Percentiles rank a stretch among this genome's conserved stretches.
These are phyloP conservation scores for Marmota monax DNA, from an alignment of 2,113 vertebrate species.

Conservation along the genomic window DNA sequence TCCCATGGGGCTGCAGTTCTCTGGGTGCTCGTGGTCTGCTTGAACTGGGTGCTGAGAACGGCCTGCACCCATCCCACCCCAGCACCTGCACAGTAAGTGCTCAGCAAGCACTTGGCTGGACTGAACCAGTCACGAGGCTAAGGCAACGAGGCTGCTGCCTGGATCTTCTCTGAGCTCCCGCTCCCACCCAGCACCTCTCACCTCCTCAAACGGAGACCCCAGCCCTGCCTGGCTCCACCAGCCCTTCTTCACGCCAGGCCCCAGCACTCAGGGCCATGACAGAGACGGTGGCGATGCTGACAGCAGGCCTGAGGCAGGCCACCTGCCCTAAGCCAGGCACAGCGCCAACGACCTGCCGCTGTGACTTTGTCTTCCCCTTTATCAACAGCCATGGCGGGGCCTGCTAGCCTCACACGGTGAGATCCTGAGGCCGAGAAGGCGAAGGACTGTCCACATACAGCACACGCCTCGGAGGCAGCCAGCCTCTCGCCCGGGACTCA, in stretches of 20 bases:
- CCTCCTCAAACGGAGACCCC: too few species aligned
- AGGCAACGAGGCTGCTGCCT: too few species aligned
- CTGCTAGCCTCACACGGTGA: background rate
- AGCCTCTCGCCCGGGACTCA: background rate
- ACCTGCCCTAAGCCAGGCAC: background rate
- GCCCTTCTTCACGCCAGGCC: too few species aligned
- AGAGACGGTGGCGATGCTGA: accelerated
- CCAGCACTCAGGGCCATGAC: background rate
- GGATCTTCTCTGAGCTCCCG: background rate
- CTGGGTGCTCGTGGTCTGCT: too few species aligned
- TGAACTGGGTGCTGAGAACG: background rate
- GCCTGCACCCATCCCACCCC: background rate
- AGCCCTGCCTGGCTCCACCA: too few species aligned
- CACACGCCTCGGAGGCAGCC: too few species aligned
- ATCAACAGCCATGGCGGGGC: too few species aligned
- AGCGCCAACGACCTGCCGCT: accelerated
- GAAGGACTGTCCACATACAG: too few species aligned
- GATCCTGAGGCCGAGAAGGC: background rate
- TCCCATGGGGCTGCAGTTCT: too few species aligned
- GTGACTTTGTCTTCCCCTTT: background rate
- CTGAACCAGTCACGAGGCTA: too few species aligned
- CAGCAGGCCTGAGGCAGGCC: background rate
- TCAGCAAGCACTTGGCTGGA: background rate
- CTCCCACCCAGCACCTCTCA: background rate
- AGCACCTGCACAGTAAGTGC: accelerated